A percentile compares a stretch with the other conserved stretches of the same genome.
Conservation (phyloP, 2,113 vertebrate species). For the Leptodactylus fuscus region DNA sequence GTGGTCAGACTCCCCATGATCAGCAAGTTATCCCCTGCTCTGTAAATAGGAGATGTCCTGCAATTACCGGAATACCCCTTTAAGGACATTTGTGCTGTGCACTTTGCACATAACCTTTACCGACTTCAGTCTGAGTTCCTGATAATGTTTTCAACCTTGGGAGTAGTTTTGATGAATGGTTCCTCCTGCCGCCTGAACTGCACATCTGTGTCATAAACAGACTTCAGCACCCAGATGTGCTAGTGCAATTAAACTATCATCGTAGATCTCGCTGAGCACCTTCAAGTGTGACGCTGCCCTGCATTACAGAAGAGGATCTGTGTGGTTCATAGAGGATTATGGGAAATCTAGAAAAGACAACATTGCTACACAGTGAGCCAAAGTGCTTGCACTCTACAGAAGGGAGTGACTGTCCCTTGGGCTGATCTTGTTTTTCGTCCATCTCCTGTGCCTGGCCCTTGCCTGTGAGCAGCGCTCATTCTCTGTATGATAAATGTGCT, state of each 20-base stretch:
- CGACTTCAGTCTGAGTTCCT: neutral
- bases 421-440: neutral
- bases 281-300: slow-evolving; percentile 26
- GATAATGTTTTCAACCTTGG: neutral
- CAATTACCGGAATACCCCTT: too few species aligned
- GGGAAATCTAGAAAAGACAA: too few species aligned
- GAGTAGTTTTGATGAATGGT: slow-evolving; percentile 26
- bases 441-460: slow-evolving; percentile 43
- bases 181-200: neutral
- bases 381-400: neutral
- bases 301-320: neutral
- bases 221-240: slow-evolving; percentile 28
- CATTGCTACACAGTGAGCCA: neutral
- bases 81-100: too few species aligned
- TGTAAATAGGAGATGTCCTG: too few species aligned
- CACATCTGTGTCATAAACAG: slow-evolving; percentile 49
- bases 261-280: slow-evolving; percentile 10
- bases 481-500: slow-evolving; percentile 70
- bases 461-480: slow-evolving; percentile 62
- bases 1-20: too few species aligned
- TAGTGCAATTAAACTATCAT: slow-evolving; percentile 11
- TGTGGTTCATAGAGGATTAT: neutral
- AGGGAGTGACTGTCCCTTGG: neutral
- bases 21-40: too few species aligned
- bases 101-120: neutral